phyloP scores from a whole-genome alignment of 2,797 vertebrate genomes.

The Carapus acus region DNA sequence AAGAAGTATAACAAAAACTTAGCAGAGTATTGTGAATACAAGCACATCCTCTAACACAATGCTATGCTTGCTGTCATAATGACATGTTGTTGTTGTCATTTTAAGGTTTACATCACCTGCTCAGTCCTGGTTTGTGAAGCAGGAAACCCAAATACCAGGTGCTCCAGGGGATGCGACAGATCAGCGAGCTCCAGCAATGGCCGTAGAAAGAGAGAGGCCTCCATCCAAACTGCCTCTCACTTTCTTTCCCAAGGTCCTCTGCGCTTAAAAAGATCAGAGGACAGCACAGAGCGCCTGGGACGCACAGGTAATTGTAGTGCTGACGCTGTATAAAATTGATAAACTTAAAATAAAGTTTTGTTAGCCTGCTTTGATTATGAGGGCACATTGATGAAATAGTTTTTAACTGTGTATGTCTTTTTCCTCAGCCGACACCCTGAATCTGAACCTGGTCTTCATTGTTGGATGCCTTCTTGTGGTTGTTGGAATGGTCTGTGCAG shows the following conservation, averaged over 20 bases:
- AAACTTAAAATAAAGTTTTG: neutral
- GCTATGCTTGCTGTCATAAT: neutral
- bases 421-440: constrained; percentile 45
- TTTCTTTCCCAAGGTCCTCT: constrained; percentile 73
- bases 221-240: constrained; percentile 51
- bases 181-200: constrained; percentile 1
- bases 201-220: constrained; percentile 47
- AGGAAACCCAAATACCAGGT: constrained; percentile 52
- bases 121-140: constrained; percentile 65
- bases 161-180: constrained; percentile 54
- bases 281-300: neutral
- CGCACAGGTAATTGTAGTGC: constrained; percentile 34
- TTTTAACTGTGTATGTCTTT: constrained; percentile 1
- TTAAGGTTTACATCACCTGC: constrained; percentile 73
- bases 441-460: constrained; percentile 58
- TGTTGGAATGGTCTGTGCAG: constrained; percentile 48
- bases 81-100: neutral
- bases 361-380: too few species aligned
- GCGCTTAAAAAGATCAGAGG: constrained; percentile 38
- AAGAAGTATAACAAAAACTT: too few species aligned
- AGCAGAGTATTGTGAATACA: too few species aligned
- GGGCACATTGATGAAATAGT: neutral
- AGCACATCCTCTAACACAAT: neutral
- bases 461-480: constrained; percentile 53
- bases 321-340: neutral